Conservation (phyloP, 1,140 invertebrate genomes). For the Bicyclus anynana region DNA sequence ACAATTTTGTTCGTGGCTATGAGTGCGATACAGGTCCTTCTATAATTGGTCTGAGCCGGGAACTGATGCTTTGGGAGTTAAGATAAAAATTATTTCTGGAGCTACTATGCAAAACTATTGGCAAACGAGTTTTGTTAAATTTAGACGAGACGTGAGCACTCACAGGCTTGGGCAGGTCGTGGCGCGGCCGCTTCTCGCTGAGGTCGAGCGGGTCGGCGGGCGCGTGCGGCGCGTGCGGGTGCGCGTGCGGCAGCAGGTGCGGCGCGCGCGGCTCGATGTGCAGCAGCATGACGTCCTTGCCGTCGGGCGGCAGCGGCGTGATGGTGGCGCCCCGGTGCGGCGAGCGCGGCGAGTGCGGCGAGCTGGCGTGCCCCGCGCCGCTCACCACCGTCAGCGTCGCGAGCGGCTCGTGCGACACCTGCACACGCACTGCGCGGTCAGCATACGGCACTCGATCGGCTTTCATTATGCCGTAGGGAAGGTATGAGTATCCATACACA, state of each 20-base stretch:
- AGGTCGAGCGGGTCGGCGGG: slow-evolving; percentile 83
- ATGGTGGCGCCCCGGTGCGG: slow-evolving; percentile 72
- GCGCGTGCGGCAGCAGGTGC: slow-evolving; percentile 51
- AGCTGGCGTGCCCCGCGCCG: slow-evolving; percentile 50
- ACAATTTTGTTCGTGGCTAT: no score
- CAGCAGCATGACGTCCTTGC: slow-evolving; percentile 80
- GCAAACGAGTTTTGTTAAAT: no score
- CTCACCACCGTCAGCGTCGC: slow-evolving; percentile 84
- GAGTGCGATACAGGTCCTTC: no score
- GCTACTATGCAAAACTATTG: no score
- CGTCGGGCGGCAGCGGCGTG: slow-evolving; percentile 72
- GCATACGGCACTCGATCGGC: no score
- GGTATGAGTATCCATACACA: no score
- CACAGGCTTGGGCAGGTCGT: slow-evolving; percentile 76
- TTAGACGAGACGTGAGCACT: no score
- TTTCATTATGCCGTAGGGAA: no score
- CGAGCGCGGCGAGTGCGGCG: slow-evolving; percentile 67
- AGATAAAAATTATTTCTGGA: no score
- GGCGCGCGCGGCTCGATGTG: slow-evolving; percentile 77
- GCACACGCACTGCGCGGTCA: no score
- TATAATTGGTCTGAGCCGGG: no score
- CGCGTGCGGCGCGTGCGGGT: slow-evolving; percentile 67
- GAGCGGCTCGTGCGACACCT: slow-evolving; percentile 63
- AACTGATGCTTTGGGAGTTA: no score
- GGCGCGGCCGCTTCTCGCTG: slow-evolving; percentile 87